Evolutionary conservation across 2,797 vertebrate species (phyloP).

Genomic region (Hylomyscus alleni): DNA sequence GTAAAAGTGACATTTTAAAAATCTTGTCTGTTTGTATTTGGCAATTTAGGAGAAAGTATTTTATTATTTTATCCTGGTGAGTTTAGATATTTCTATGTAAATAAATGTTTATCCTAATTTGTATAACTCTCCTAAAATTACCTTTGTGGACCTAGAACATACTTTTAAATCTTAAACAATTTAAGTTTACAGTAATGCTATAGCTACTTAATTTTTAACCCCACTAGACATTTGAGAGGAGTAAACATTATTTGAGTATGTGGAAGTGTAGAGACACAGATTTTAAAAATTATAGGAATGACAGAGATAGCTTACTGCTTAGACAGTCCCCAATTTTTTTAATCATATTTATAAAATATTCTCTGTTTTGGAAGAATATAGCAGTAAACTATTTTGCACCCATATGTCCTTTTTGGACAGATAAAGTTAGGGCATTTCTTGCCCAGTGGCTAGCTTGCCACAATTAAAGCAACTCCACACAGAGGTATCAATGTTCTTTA

Average conservation of each 20-base stretch:
- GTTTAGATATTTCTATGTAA: not conserved
- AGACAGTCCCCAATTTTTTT: not conserved
- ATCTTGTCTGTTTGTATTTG: not conserved
- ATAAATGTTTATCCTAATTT: not conserved
- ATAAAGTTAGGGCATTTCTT: not conserved
- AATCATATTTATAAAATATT: not conserved
- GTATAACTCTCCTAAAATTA: not conserved
- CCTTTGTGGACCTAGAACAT: not conserved
- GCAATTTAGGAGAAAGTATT: not conserved
- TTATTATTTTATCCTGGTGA: not conserved
- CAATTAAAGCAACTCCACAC: not conserved
- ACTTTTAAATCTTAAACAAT: not conserved
- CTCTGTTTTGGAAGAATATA: not conserved
- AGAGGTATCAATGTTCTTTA: not conserved
- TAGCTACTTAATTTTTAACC: not conserved
- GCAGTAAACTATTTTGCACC: not conserved
- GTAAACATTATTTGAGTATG: not conserved
- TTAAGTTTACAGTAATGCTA: not conserved
- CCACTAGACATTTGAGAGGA: not conserved
- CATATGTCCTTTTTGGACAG: not conserved
- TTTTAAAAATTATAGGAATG: not conserved
- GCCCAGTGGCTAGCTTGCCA: not conserved
- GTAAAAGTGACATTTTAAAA: not conserved
- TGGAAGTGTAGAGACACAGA: not conserved
- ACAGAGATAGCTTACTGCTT: not conserved